These are phyloP conservation scores for Pocillopora grandis DNA, from an alignment of 92 coral and sea anemone genomes.

Conservation along the genomic window DNA sequence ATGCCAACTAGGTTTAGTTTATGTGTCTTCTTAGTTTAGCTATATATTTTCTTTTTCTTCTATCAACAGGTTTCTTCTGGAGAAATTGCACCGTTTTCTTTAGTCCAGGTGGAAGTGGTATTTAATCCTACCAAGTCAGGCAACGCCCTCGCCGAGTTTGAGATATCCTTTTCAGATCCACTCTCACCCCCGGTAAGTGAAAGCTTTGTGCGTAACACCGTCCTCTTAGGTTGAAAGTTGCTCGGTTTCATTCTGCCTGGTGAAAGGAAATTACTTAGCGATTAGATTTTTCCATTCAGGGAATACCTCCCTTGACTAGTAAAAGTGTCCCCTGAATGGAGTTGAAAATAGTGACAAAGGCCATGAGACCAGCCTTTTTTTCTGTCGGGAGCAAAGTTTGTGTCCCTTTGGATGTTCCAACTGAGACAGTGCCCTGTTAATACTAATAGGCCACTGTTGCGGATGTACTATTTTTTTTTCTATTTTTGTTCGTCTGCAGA, in stretches of 20 bases:
- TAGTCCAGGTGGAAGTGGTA: constrained; percentile 79
- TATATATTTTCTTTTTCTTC: background rate
- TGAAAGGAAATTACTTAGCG: no score
- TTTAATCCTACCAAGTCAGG: constrained; percentile 93
- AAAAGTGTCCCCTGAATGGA: no score
- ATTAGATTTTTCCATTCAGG: no score
- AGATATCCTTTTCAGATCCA: constrained; percentile 81
- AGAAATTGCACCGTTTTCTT: constrained; percentile 82
- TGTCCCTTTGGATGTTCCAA: no score
- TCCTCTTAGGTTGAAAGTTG: background rate
- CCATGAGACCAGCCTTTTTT: no score
- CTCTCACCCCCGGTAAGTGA: constrained; percentile 88
- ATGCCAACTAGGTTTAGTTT: background rate
- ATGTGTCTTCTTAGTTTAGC: background rate
- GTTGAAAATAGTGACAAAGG: no score
- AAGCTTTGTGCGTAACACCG: background rate
- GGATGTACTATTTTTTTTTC: no score
- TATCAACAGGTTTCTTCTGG: constrained; percentile 65
- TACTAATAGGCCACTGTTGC: no score
- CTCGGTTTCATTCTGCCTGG: no score
- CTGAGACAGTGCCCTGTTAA: background rate
- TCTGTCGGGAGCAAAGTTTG: no score
- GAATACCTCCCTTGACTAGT: no score
- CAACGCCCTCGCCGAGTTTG: constrained; percentile 77
- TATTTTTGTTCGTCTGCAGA: constrained; percentile 44